Percentiles rank a stretch among this genome's conserved stretches.
phyloP scores from a whole-genome alignment of 2,888 invertebrate genomes.

The Perizoma flavofasciatum region DNA sequence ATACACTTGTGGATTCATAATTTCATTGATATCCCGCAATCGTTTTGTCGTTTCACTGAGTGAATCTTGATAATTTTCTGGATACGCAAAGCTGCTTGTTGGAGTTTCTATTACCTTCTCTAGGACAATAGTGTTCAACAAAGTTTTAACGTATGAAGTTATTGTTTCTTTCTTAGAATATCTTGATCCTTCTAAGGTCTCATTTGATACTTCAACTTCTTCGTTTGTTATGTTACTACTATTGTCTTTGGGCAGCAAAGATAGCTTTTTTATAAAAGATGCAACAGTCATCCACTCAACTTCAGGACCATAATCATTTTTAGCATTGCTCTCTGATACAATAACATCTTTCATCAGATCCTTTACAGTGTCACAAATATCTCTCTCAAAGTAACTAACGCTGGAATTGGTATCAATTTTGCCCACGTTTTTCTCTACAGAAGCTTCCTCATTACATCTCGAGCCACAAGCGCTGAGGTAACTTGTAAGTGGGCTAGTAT shows the following conservation, averaged over 20 bases:
- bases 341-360: slow-evolving; percentile 42
- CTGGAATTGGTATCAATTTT: slow-evolving; percentile 5
- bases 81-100: not conserved
- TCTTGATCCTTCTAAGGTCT: slow-evolving; percentile 11
- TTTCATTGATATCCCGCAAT: slow-evolving; percentile 13
- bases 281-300: slow-evolving; percentile 41
- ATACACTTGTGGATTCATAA: slow-evolving; percentile 2
- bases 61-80: not conserved
- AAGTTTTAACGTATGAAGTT: slow-evolving; percentile 6
- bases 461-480: slow-evolving; percentile 13
- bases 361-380: slow-evolving; percentile 38
- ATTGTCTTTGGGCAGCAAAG: slow-evolving; percentile 23
- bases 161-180: slow-evolving; percentile 3
- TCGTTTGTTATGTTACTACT: slow-evolving; percentile 32
- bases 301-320: slow-evolving; percentile 23
- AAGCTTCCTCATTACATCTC: slow-evolving; percentile 12
- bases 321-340: slow-evolving; percentile 27
- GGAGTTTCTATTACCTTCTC: not conserved
- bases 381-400: slow-evolving; percentile 11
- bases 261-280: slow-evolving; percentile 40
- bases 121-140: slow-evolving; percentile 10
- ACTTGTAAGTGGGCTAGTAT: slow-evolving; percentile 21
- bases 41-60: slow-evolving; percentile 7
- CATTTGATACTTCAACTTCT: slow-evolving; percentile 40
- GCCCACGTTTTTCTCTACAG: slow-evolving; percentile 4